Percentiles rank a stretch among this genome's conserved stretches.
Conservation (phyloP, 1,140 invertebrate species). For the Apis dorsata region DNA sequence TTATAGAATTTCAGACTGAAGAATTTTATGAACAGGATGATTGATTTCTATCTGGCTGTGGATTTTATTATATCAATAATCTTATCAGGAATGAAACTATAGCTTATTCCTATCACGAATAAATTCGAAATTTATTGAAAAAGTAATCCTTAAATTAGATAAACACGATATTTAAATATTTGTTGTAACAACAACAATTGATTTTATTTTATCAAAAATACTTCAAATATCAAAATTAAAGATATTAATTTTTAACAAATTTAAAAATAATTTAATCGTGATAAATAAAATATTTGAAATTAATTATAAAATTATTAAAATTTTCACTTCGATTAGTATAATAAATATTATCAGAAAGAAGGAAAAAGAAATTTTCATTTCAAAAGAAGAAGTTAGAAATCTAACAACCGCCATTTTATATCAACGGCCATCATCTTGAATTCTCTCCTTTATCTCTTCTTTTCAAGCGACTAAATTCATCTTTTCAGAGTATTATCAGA, state of each 20-base stretch:
- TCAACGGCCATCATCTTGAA: not conserved
- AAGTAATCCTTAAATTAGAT: not conserved
- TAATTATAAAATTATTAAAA: too few species aligned
- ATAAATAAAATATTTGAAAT: too few species aligned
- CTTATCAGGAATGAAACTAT: not conserved
- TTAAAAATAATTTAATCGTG: too few species aligned
- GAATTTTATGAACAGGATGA: not conserved
- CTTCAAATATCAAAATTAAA: too few species aligned
- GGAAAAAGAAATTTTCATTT: too few species aligned
- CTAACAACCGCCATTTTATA: not conserved
- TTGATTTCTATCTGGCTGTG: not conserved
- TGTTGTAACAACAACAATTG: not conserved
- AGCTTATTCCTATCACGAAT: too few species aligned
- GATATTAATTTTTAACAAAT: not conserved
- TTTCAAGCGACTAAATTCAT: not conserved
- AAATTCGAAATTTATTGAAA: not conserved
- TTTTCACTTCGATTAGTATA: too few species aligned
- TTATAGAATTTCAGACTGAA: not conserved
- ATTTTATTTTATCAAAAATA: not conserved
- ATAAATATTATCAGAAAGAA: too few species aligned
- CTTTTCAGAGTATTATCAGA: not conserved
- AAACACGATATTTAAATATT: not conserved
- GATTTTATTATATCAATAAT: slow-evolving; percentile 1
- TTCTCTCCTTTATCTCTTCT: not conserved
- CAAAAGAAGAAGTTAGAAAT: too few species aligned